phyloP scores from a whole-genome alignment of 2,113 vertebrate genomes.

The Actinemys pallida region DNA sequence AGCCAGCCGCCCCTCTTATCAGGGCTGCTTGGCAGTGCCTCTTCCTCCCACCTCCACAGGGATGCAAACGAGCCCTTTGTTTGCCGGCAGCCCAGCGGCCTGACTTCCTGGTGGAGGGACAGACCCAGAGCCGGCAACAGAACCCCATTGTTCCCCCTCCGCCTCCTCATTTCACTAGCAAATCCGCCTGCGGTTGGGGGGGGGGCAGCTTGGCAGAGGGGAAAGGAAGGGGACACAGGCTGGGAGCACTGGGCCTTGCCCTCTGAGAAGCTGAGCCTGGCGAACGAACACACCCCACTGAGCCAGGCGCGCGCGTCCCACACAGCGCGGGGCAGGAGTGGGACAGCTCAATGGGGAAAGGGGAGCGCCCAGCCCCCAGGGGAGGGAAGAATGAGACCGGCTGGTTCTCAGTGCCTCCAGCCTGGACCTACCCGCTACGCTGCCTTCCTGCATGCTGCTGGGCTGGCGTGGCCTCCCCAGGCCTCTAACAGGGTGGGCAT shows the following conservation, averaged over 20 bases:
- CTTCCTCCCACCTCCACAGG: background rate
- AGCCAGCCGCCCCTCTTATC: background rate
- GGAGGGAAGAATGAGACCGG: no score
- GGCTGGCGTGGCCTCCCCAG: no score
- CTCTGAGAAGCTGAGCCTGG: no score
- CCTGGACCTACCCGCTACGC: no score
- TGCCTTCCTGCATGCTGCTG: no score
- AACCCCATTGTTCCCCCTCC: background rate
- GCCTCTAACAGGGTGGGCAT: no score
- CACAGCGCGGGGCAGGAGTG: no score
- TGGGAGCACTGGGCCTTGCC: background rate
- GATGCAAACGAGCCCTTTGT: background rate
- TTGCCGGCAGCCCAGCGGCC: background rate
- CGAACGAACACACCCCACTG: no score
- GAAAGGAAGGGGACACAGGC: accelerated
- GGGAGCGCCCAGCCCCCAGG: no score
- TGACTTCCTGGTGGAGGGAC: background rate
- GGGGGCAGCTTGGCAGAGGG: background rate
- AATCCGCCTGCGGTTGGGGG: background rate
- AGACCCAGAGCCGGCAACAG: background rate
- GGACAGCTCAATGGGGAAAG: no score
- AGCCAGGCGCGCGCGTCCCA: no score
- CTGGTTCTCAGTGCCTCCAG: no score
- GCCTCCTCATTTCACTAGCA: background rate
- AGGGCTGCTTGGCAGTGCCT: background rate